Conservation (phyloP, 2,888 invertebrate species). For the Gerris lacustris region DNA sequence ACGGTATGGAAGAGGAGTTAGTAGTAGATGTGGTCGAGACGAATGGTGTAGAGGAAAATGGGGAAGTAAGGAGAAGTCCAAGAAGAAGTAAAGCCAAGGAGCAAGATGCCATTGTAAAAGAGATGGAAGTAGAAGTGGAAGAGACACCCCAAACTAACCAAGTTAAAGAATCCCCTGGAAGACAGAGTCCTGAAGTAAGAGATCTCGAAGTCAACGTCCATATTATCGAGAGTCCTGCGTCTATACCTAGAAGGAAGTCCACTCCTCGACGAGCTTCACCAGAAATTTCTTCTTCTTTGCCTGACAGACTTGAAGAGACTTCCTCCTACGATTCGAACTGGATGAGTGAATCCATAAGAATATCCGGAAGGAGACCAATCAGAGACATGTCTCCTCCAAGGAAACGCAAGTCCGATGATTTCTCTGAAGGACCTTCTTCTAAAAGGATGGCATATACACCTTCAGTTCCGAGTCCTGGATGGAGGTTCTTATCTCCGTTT, state of each 20-base stretch:
- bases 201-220: not conserved
- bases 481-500: constrained; percentile 14
- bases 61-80: not conserved
- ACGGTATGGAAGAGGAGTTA: not conserved
- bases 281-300: not conserved
- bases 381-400: not conserved
- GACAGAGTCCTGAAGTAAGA: not conserved
- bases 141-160: not conserved
- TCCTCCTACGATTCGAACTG: not conserved
- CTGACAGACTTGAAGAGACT: not conserved
- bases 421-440: not conserved
- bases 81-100: not conserved
- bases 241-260: not conserved
- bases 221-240: not conserved
- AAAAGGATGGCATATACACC: constrained; percentile 11
- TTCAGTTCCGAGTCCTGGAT: constrained; percentile 17
- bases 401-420: constrained; percentile 17
- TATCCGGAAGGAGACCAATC: constrained; percentile 15
- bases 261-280: not conserved
- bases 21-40: not conserved
- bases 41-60: not conserved
- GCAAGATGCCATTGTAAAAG: not conserved
- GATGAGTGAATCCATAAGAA: not conserved
- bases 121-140: not conserved
- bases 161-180: not conserved